These are phyloP conservation scores for Halichondria panicea DNA, from an alignment of 37 sponge, comb jelly and placozoan genomes.

Conservation along the genomic window DNA sequence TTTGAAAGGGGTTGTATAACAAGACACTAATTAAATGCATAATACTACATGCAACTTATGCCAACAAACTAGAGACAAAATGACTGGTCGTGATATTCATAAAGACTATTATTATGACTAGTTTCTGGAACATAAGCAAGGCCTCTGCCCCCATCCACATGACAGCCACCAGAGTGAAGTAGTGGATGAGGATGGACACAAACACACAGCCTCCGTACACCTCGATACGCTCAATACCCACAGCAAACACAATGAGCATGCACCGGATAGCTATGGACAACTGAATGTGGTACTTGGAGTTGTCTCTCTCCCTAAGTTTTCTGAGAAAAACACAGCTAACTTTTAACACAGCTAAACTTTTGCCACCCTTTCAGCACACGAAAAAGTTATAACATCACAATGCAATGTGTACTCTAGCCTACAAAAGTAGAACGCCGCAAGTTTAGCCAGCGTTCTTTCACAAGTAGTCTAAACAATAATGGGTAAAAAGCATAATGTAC, in stretches of 20 bases:
- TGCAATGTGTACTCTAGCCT: no score
- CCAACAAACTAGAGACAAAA: slow-evolving; percentile 37
- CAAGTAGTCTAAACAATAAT: no score
- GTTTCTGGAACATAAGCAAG: slow-evolving; percentile 46
- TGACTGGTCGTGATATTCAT: slow-evolving; percentile 17
- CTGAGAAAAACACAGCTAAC: no score
- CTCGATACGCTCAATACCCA: slow-evolving; percentile 40
- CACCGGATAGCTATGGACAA: slow-evolving; percentile 29
- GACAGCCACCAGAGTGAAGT: slow-evolving; percentile 51
- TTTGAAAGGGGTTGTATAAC: no score
- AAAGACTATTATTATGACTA: slow-evolving; percentile 69
- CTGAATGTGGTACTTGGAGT: slow-evolving; percentile 46
- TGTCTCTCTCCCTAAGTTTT: slow-evolving; percentile 26
- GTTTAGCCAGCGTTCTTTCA: no score
- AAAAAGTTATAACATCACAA: no score
- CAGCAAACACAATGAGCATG: slow-evolving; percentile 54
- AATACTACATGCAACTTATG: slow-evolving; percentile 47
- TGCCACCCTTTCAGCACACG: no score
- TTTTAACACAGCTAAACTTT: no score
- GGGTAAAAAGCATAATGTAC: no score
- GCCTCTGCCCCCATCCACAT: slow-evolving; percentile 68
- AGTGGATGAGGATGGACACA: slow-evolving; percentile 48
- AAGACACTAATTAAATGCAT: no score
- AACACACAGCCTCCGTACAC: slow-evolving; percentile 41
- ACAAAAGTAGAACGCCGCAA: no score